Evolutionary conservation across 1,140 invertebrate species (phyloP), one percentile per base, ranked within the genome.

Genomic region (Fopius arisanus): DNA sequence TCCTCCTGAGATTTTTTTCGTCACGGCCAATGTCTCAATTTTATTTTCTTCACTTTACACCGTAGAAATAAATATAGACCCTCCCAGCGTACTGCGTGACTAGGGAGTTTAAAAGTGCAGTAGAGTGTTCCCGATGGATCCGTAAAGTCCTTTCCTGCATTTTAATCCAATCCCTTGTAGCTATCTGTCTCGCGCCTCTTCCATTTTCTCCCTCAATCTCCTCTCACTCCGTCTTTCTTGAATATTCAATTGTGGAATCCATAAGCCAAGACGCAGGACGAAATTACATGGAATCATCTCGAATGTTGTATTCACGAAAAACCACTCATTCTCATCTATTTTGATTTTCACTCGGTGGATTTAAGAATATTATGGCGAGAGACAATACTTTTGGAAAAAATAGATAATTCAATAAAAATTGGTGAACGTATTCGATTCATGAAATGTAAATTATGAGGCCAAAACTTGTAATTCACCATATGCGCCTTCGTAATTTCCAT

Each of bases 161-260:
- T 72, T 72, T 72, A 75, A 75, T 75, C 66, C 54, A 73, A 67
- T 48, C 48, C 23, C 65, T 37, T 43, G 43, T 48, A 48, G n/a
- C 43, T 48, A 48, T 48, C 43, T 48, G 43, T 48, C 43, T 48
- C 43, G n/a, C 16, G 43, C 43, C 43, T 48, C 43, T 14, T 48
- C 43, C 43, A 48, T 48, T 48, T 19, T 48, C 43, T 19, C 43
- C 14, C 43, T 19, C n/a, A 5, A 12, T 19, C 43, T 48, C 43
- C 14, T 19, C 14, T 5, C 6, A 12, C 14, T n/a, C 43, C 43
- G 2, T 48, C 14, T 12, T 48, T 14, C 43, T 43, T 75, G 74
- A 75, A 75, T 75, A 75, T 75, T 75, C 74, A 75, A 75, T 75
- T 75, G 74, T 75, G 67, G 40, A 33, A 59, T 40, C 29, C 33